Evolutionary conservation across 2,888 invertebrate species (phyloP).

Genomic region (Yponomeuta cagnagella): DNA sequence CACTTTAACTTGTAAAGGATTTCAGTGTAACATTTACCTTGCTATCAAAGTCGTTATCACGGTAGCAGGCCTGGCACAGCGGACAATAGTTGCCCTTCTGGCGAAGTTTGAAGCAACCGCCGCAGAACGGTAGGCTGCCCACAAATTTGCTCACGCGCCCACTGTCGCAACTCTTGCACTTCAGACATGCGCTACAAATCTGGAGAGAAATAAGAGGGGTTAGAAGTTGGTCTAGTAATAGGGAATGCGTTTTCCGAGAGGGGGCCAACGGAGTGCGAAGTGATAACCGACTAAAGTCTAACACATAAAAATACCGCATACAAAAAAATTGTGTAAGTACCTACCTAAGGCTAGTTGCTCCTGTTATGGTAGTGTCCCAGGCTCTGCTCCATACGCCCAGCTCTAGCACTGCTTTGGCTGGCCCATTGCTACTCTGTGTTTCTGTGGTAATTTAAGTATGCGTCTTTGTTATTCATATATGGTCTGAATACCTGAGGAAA

Average conservation of each 20-base stretch:
- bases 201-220: constrained; percentile 29
- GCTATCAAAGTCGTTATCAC: constrained; percentile 92
- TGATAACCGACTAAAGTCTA: too few relatives aligned
- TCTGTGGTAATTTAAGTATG: too few relatives aligned
- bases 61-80: constrained; percentile 92
- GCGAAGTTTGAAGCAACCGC: constrained; percentile 88
- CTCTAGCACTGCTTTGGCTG: not conserved
- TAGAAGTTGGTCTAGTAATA: not conserved
- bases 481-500: not conserved
- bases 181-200: constrained; percentile 85
- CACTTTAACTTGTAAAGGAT: too few relatives aligned
- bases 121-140: constrained; percentile 90
- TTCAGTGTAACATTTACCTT: constrained; percentile 67
- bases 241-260: too few relatives aligned
- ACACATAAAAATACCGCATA: too few relatives aligned
- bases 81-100: constrained; percentile 95
- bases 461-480: too few relatives aligned
- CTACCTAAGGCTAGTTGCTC: too few relatives aligned
- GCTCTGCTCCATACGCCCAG: not conserved
- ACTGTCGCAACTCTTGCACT: constrained; percentile 93
- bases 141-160: constrained; percentile 86
- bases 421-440: too few relatives aligned
- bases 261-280: too few relatives aligned
- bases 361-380: not conserved
- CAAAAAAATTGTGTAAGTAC: too few relatives aligned